Evolutionary conservation across 2,888 invertebrate genomes (phyloP).

Genomic region (Melipona bicolor): DNA sequence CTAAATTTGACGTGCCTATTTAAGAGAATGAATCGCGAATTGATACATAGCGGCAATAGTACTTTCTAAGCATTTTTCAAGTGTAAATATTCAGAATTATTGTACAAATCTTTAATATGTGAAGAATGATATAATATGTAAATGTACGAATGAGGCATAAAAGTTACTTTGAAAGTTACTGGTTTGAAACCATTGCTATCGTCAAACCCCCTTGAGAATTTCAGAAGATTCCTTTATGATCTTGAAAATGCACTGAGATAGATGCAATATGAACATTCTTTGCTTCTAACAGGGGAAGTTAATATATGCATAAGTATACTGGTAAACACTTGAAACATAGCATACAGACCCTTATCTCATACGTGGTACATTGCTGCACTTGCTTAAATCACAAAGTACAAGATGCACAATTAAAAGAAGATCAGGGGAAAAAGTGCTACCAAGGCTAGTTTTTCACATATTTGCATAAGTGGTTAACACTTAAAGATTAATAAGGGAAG

Average conservation of each 20-base stretch:
- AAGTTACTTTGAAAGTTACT: constrained; percentile 15
- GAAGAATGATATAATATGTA: constrained; percentile 7
- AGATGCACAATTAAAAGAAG: constrained; percentile 74
- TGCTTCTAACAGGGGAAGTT: constrained; percentile 71
- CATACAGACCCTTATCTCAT: constrained; percentile 75
- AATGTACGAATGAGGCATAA: background rate
- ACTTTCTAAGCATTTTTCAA: background rate
- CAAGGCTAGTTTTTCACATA: constrained; percentile 76
- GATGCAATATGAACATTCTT: constrained; percentile 69
- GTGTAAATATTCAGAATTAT: background rate
- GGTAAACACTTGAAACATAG: constrained; percentile 80
- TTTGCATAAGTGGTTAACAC: constrained; percentile 75
- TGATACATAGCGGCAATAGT: background rate
- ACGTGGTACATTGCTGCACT: constrained; percentile 47
- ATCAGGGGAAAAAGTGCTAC: constrained; percentile 77
- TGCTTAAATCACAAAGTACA: constrained; percentile 67
- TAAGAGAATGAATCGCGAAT: background rate
- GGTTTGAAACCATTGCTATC: constrained; percentile 34
- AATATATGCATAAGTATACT: constrained; percentile 81
- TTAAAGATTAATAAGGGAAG: constrained; percentile 61
- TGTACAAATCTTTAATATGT: background rate
- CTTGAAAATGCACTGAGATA: constrained; percentile 71
- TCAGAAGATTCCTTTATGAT: constrained; percentile 67
- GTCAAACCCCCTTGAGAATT: constrained; percentile 57
- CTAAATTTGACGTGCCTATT: constrained; percentile 3